Base-by-base conservation (phyloP, 1,140 invertebrate genomes). In the Trichomalopsis sarcophagae region DNA sequence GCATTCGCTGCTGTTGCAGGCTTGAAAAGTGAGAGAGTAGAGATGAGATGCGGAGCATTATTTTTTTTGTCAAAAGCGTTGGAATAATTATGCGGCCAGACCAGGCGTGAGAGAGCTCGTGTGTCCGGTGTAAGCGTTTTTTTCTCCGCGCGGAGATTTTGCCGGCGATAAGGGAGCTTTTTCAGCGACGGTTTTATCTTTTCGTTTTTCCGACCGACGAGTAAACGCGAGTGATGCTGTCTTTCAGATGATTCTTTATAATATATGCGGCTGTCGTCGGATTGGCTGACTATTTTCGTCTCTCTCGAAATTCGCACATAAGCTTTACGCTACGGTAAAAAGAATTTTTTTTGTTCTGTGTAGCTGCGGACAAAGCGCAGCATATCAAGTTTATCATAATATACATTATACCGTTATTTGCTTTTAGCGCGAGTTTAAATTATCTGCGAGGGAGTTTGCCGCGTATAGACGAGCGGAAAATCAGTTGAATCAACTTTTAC, bases 121-220 rank as follows among this genome's bases (percentile, higher is more conserved):
- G 21, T 77, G 9, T 36, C 13, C 21, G 36, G 36, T 13, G 74
- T n/a, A 36, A 0, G 21, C n/a, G 74, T 68, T 81, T 81, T 81
- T 69, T 82, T 82, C 40, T 4, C 5, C 71, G 71, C 50, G 36
- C 62, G 17, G 73, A 76, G 82, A 78, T 69, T 68, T 27, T 14
- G 44, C 50, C 14, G 14, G 44, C 44, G 68, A 78, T 78, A 79
- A 62, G 69, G 33, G 69, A 79, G 76, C 44, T 84, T 78, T 82
- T 84, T 78, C 6, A 77, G 17, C 44, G 36, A 21, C 23, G 62
- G 0, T 23, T 44, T 40, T 55, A 40, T 44, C 40, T 66, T 79
- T 66, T 2, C 30, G 14, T 10, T 62, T 33, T 79, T 33, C 33
- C n/a, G n/a, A n/a, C 44, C 27, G 2, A 9, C 7, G 40, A 6